A percentile compares a stretch with the other conserved stretches of the same genome.
phyloP scores from a whole-genome alignment of 1,140 invertebrate genomes.

The Condylostylus longicornis region DNA sequence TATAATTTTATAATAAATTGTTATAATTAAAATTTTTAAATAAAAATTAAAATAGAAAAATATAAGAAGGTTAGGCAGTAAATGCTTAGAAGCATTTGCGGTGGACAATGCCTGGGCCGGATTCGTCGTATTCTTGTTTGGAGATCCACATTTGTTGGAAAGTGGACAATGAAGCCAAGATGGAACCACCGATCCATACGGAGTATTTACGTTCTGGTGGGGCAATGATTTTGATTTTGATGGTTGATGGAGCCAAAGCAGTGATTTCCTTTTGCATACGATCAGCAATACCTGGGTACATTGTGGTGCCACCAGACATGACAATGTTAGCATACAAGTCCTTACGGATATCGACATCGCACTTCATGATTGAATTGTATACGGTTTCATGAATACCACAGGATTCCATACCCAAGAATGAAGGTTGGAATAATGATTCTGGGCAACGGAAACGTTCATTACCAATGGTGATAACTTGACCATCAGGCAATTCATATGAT shows the following conservation, averaged over 20 bases:
- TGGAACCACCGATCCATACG: slow-evolving; percentile 81
- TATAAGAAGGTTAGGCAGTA: no score
- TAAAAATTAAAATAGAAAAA: no score
- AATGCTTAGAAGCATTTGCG: slow-evolving; percentile 83
- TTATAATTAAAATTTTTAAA: slow-evolving; percentile 2
- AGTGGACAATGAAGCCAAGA: slow-evolving; percentile 70
- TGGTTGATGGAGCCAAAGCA: slow-evolving; percentile 69
- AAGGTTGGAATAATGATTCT: slow-evolving; percentile 91
- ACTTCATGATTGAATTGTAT: slow-evolving; percentile 96
- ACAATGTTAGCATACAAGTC: slow-evolving; percentile 94
- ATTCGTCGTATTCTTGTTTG: slow-evolving; percentile 91
- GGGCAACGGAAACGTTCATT: slow-evolving; percentile 96
- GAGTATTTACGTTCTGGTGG: slow-evolving; percentile 87
- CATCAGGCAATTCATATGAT: slow-evolving; percentile 87
- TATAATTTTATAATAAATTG: not conserved
- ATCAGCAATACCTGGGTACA: slow-evolving; percentile 83
- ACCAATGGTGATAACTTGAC: slow-evolving; percentile 90
- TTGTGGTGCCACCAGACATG: slow-evolving; percentile 89
- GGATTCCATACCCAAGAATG: slow-evolving; percentile 90
- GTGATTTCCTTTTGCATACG: slow-evolving; percentile 86
- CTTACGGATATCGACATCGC: slow-evolving; percentile 85
- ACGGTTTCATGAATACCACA: slow-evolving; percentile 89
- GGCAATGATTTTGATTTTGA: slow-evolving; percentile 92
- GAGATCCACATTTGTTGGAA: slow-evolving; percentile 95
- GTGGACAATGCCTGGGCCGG: slow-evolving; percentile 85